phyloP scores from a whole-genome alignment of 2,113 vertebrate species.

The Megaceryle maxima region DNA sequence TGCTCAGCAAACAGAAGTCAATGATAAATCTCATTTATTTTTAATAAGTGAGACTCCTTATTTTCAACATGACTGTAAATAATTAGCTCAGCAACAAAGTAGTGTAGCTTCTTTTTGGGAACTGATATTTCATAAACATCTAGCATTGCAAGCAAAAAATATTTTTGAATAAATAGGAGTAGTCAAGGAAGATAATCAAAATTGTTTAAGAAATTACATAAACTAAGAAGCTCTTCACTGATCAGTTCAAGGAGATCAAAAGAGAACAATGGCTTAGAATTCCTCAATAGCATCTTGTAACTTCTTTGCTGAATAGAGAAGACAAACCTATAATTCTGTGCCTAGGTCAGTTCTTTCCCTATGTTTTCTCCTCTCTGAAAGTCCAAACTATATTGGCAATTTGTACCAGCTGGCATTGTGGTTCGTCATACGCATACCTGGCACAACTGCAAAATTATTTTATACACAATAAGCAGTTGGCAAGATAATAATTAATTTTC shows the following conservation, averaged over 20 bases:
- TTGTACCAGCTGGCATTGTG: background rate
- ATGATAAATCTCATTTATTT: slow-evolving; percentile 29
- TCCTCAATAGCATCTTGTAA: background rate
- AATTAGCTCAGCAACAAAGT: background rate
- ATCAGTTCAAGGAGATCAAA: background rate
- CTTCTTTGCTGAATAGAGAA: background rate
- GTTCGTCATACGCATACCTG: background rate
- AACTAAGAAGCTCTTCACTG: background rate
- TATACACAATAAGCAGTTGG: background rate
- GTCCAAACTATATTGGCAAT: background rate
- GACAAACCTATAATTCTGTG: background rate
- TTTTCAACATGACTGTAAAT: slow-evolving; percentile 3
- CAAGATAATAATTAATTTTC: background rate
- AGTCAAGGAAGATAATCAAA: background rate
- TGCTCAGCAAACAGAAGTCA: slow-evolving; percentile 13
- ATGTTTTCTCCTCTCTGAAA: background rate
- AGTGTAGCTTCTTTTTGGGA: background rate
- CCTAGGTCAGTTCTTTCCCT: background rate
- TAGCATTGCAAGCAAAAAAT: background rate
- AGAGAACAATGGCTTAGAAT: background rate
- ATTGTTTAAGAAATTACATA: slow-evolving; percentile 3
- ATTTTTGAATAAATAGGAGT: background rate
- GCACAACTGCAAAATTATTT: background rate
- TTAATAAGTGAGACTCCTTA: slow-evolving; percentile 7
- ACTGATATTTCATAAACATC: background rate